Conservation (phyloP, 2,113 vertebrate species). For the Machaerirhynchus nigripectus region DNA sequence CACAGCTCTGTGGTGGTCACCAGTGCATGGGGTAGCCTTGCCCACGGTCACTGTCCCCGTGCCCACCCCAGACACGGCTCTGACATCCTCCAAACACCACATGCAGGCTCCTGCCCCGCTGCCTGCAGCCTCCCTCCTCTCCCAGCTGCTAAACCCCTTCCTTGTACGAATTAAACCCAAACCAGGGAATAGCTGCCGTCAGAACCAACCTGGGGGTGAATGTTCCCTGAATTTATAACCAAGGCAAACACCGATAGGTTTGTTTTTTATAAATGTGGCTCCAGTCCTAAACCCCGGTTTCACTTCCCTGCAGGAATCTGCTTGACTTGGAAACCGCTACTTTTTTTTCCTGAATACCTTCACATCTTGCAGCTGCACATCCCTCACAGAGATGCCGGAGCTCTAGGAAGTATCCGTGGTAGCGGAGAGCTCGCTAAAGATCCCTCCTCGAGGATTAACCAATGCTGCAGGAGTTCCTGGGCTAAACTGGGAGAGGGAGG, state of each 20-base stretch:
- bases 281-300: background rate
- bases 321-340: background rate
- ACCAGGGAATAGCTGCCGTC: background rate
- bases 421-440: background rate
- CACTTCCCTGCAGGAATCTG: background rate
- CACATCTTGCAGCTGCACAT: background rate
- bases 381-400: background rate
- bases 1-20: fast-evolving
- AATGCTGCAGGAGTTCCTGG: background rate
- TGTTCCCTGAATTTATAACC: background rate
- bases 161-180: background rate
- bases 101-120: background rate
- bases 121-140: background rate
- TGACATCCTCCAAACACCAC: fast-evolving
- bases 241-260: background rate
- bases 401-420: background rate
- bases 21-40: fast-evolving
- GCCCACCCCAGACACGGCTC: fast-evolving
- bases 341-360: background rate
- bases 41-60: fast-evolving
- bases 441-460: background rate
- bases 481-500: background rate
- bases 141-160: fast-evolving
- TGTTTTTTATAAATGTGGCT: background rate
- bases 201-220: background rate